Conservation (phyloP, 2,113 vertebrate genomes). For the Nothocercus julius region DNA sequence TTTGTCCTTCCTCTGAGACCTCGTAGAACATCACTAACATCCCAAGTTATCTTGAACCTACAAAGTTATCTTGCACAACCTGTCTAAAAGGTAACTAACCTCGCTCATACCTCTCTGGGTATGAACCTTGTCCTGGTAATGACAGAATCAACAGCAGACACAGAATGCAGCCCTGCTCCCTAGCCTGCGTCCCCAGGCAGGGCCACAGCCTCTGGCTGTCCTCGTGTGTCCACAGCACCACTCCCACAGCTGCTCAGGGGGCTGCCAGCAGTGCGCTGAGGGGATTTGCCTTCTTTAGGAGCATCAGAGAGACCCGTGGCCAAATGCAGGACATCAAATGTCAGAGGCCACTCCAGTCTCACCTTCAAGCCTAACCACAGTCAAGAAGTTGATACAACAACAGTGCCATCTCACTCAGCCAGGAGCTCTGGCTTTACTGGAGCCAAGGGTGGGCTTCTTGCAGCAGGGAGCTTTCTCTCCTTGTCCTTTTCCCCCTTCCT, state of each 20-base stretch:
- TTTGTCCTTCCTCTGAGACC: neutral
- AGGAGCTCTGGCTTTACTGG: neutral
- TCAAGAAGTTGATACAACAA: neutral
- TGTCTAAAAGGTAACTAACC: neutral
- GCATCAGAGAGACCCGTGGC: neutral
- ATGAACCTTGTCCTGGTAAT: neutral
- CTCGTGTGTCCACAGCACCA: neutral
- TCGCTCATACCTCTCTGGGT: neutral
- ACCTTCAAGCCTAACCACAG: neutral
- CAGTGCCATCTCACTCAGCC: neutral
- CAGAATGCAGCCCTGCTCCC: neutral
- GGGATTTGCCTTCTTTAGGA: neutral
- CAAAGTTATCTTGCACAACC: neutral
- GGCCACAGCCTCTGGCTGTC: no score
- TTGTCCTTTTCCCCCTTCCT: neutral
- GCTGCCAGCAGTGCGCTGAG: neutral
- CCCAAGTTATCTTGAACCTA: neutral
- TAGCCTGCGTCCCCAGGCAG: rapidly evolving
- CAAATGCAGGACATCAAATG: neutral
- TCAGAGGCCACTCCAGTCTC: neutral
- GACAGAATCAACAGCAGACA: neutral
- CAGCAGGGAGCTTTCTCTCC: neutral
- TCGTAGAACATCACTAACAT: neutral
- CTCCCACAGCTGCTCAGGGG: neutral
- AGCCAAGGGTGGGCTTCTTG: neutral